Evolutionary conservation across 2,797 vertebrate species (phyloP).

Genomic region (Esox lucius): DNA sequence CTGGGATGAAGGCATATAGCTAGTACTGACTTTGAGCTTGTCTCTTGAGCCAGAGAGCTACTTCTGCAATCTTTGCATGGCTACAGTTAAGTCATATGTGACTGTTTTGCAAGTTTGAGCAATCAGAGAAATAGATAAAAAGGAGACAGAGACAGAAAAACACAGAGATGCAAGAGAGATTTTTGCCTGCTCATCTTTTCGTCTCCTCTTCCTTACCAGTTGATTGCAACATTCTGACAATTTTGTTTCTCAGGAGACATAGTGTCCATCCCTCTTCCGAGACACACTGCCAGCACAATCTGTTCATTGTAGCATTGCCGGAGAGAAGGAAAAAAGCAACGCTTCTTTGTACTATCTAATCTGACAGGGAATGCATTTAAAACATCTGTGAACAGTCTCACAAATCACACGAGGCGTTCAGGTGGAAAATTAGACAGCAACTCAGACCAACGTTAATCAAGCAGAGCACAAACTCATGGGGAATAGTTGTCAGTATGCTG

Average conservation of each 20-base stretch:
- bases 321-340: slow-evolving; percentile 26
- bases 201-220: slow-evolving; percentile 21
- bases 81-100: too few relatives aligned
- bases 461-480: not conserved
- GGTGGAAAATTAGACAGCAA: slow-evolving; percentile 12
- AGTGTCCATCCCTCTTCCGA: slow-evolving; percentile 20
- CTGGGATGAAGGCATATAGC: slow-evolving; percentile 54
- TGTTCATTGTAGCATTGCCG: slow-evolving; percentile 36
- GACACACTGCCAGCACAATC: slow-evolving; percentile 54
- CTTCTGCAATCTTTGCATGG: too few relatives aligned
- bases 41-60: slow-evolving; percentile 34
- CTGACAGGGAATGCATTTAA: slow-evolving; percentile 22
- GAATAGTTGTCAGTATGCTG: not conserved
- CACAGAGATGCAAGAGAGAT: not conserved
- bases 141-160: slow-evolving; percentile 9
- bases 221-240: too few relatives aligned
- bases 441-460: slow-evolving; percentile 1
- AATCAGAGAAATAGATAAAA: too few relatives aligned
- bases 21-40: slow-evolving; percentile 51
- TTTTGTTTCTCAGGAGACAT: slow-evolving; percentile 33
- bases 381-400: slow-evolving; percentile 18
- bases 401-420: slow-evolving; percentile 20
- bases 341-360: slow-evolving; percentile 6
- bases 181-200: slow-evolving; percentile 39
- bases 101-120: too few relatives aligned